Evolutionary conservation across 2,797 vertebrate genomes (phyloP).

Genomic region (Enteromius viviparus): DNA sequence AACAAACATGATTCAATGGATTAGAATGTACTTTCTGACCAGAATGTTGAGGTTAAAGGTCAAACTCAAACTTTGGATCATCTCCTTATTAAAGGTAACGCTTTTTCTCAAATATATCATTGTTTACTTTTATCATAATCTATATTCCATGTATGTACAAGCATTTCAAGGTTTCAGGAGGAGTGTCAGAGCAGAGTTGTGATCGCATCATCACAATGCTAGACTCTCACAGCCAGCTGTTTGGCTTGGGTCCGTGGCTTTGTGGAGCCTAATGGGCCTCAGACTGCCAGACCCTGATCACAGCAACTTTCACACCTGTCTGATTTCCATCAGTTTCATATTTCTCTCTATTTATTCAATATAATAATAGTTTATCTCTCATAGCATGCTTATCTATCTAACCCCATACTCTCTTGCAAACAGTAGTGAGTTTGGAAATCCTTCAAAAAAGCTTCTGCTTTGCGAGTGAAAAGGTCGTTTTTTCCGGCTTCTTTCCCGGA

Average conservation of each 20-base stretch:
- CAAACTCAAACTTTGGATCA: neutral
- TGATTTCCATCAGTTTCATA: slow-evolving; percentile 43
- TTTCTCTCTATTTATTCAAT: slow-evolving; percentile 12
- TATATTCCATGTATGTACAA: neutral
- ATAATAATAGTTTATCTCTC: neutral
- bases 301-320: slow-evolving; percentile 55
- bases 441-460: slow-evolving; percentile 48
- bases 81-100: neutral
- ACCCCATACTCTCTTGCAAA: slow-evolving; percentile 16
- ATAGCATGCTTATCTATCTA: slow-evolving; percentile 18
- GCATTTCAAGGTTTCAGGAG: neutral
- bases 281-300: slow-evolving; percentile 44
- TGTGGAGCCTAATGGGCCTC: neutral
- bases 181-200: neutral
- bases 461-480: slow-evolving; percentile 50
- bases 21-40: neutral
- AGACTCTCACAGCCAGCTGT: slow-evolving; percentile 8
- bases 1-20: neutral
- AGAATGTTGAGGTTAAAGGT: neutral
- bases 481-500: neutral
- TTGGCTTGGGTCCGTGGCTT: slow-evolving; percentile 15
- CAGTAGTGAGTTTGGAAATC: slow-evolving; percentile 38
- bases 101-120: neutral
- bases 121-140: neutral
- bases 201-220: slow-evolving; percentile 4